Base-by-base conservation (phyloP, 1,140 invertebrate species). In the Phthorimaea operculella region DNA sequence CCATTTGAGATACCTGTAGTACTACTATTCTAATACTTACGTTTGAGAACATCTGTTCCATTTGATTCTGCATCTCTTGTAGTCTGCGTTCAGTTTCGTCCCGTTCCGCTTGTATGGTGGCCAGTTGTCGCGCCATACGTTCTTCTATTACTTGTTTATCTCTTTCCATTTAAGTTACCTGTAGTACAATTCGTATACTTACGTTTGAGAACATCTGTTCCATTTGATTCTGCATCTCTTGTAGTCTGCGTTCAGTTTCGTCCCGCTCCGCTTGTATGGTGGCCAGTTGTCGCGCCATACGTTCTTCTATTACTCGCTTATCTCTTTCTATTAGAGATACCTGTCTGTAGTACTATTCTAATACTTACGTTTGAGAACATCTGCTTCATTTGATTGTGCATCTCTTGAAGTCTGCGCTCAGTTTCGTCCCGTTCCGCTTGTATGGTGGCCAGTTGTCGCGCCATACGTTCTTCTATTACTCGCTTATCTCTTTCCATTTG, bases 91-190 rank as follows among this genome's bases (percentile, higher is more conserved):
- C 70, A 0, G 63, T 59, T 10, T 76, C 64, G 5, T 5, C 48
- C 62, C 78, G 63, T 51, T 83, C 73, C 3, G 44, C 52, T 28
- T 80, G 62, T n/a, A 76, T 64, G 52, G 59, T 63, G 33, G 58
- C 21, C 8, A 72, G 36, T 54, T 76, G 62, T 15, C 68, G 34
- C 2, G 54, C 36, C 16, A 81, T 33, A 0, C 66, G 62, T 14
- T 60, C 34, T 15, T 79, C 68, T 0, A 62, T 62, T 0, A 54
- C 47, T 15, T 55, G 18, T 52, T 70, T 70, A 14, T 76, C 69
- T 42, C 64, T 62, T 54, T 70, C 54, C 9, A 64, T 53, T 62
- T 28, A 28, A 28, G 6, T 4, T n/a, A n/a, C n/a, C n/a, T n/a
- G n/a, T 28, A 4, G 21, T 28, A 4, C 6, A 4, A 28, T 28